phyloP scores from a whole-genome alignment of 2,113 vertebrate species.

The Saccopteryx bilineata region DNA sequence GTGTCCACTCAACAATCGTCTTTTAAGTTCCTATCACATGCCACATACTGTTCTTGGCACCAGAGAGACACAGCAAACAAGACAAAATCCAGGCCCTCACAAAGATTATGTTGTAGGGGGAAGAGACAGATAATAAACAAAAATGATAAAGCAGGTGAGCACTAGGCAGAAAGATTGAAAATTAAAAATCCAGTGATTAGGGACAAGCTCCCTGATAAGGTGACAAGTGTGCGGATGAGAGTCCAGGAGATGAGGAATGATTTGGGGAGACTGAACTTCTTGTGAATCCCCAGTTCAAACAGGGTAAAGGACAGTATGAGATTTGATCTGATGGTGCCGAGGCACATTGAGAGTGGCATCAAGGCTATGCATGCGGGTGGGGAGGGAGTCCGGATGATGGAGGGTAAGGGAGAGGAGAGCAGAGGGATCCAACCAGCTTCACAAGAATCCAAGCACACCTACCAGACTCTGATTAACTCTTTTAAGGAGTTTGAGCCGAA shows the following conservation, averaged over 20 bases:
- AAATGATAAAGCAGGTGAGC: not conserved
- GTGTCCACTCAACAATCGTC: not conserved
- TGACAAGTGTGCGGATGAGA: not conserved
- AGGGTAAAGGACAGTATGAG: not conserved
- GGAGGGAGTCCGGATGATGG: not conserved
- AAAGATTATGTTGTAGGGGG: not conserved
- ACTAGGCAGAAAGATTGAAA: not conserved
- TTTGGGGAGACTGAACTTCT: not conserved
- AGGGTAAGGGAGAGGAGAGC: not conserved
- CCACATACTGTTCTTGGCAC: not conserved
- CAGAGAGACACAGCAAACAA: not conserved
- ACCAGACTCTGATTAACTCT: not conserved
- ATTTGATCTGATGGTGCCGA: not conserved
- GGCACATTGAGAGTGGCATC: not conserved
- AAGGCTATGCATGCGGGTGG: not conserved
- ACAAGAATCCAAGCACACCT: not conserved
- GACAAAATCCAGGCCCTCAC: not conserved
- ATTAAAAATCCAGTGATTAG: slow-evolving; percentile 4
- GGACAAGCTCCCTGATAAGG: not conserved
- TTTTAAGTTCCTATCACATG: not conserved
- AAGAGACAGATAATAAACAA: not conserved
- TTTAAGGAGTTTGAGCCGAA: not conserved
- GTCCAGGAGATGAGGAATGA: not conserved
- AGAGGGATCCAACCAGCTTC: not conserved
- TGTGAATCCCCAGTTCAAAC: not conserved